These are phyloP conservation scores for Sebastes alutus DNA, from an alignment of 2,797 vertebrate genomes.

Conservation along the genomic window DNA sequence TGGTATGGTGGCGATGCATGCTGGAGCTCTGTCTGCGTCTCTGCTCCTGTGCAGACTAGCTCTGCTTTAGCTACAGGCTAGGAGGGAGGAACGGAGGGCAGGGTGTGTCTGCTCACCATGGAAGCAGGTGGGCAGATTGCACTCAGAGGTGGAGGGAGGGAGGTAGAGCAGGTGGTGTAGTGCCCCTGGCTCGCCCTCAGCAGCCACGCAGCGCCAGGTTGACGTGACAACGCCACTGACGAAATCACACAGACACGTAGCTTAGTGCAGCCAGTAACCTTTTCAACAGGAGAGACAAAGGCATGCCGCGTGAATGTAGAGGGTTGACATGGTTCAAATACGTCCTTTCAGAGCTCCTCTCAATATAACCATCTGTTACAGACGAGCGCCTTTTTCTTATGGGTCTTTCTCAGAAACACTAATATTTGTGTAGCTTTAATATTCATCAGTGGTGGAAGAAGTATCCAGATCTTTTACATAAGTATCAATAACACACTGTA, in stretches of 20 bases:
- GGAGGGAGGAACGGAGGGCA: constrained; percentile 44
- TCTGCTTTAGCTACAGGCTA: constrained; percentile 58
- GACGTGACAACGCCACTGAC: constrained; percentile 42
- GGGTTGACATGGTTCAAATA: constrained; percentile 14
- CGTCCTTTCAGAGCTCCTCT: background rate
- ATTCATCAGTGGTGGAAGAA: background rate
- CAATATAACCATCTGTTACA: background rate
- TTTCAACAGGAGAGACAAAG: constrained; percentile 42
- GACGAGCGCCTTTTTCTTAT: background rate
- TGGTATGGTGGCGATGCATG: constrained; percentile 58
- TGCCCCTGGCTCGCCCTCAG: constrained; percentile 31
- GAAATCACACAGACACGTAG: constrained; percentile 54
- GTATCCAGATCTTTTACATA: background rate
- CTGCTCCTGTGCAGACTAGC: constrained; percentile 63
- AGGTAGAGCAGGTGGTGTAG: constrained; percentile 59
- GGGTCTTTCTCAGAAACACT: background rate
- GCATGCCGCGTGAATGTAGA: constrained; percentile 7
- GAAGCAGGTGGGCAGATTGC: constrained; percentile 71
- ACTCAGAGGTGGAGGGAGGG: constrained; percentile 26
- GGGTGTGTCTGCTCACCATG: constrained; percentile 71
- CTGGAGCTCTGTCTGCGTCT: constrained; percentile 58
- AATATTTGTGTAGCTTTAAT: background rate
- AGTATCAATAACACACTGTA: background rate
- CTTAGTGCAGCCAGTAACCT: constrained; percentile 12
- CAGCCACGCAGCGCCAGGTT: constrained; percentile 22